These are phyloP conservation scores for Malacoraja senta DNA, from an alignment of 2,797 vertebrate genomes.

Conservation along the genomic window DNA sequence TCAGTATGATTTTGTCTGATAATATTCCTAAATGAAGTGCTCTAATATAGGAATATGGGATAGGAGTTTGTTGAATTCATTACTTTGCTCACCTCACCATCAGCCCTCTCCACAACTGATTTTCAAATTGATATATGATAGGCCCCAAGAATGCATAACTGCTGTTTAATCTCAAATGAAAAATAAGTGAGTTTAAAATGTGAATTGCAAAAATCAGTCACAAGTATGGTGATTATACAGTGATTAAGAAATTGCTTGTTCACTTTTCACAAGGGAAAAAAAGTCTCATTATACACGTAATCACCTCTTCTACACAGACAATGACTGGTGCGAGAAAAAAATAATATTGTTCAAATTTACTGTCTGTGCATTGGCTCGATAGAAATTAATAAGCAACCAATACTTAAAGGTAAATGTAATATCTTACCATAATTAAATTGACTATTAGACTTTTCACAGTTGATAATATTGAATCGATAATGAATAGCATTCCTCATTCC, in stretches of 20 bases:
- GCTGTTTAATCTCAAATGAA: not conserved
- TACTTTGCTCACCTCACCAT: not conserved
- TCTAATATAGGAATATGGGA: no score
- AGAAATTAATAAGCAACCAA: not conserved
- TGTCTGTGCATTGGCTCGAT: not conserved
- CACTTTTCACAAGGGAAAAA: not conserved
- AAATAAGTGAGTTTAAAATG: not conserved
- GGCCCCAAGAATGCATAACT: not conserved
- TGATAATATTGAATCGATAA: slow-evolving; percentile 97
- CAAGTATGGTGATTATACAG: not conserved
- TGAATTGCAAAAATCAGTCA: not conserved
- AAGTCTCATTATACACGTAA: not conserved
- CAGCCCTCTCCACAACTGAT: not conserved
- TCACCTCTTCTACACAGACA: not conserved
- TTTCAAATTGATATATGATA: not conserved
- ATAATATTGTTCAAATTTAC: not conserved
- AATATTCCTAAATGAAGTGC: no score
- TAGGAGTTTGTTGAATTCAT: not conserved
- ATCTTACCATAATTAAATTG: slow-evolving; percentile 96
- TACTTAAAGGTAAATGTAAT: not conserved
- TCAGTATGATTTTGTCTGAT: no score
- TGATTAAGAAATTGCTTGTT: not conserved
- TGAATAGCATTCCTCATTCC: slow-evolving; percentile 77
- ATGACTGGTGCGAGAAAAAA: not conserved
- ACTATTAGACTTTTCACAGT: slow-evolving; percentile 97